These are phyloP conservation scores for Macaria liturata DNA, from an alignment of 2,888 invertebrate genomes.

Conservation along the genomic window DNA sequence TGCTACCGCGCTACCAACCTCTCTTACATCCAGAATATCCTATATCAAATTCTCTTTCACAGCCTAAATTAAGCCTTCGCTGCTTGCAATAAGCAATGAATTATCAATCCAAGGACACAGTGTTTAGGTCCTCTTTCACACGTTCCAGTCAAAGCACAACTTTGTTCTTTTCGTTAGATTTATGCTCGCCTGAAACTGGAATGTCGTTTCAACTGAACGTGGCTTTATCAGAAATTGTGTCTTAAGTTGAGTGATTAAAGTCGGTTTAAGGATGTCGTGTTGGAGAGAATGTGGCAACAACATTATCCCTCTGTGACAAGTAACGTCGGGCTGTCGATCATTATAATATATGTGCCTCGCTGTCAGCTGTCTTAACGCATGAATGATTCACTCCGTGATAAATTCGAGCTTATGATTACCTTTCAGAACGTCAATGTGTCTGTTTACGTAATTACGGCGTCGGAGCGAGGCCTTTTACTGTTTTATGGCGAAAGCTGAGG, in stretches of 20 bases:
- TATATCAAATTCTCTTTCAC: conserved; percentile 40
- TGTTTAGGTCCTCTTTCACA: conserved; percentile 57
- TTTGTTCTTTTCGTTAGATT: conserved; percentile 78
- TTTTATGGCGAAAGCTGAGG: conserved; percentile 60
- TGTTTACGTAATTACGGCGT: conserved; percentile 78
- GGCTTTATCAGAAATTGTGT: conserved; percentile 33
- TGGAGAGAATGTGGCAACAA: conserved; percentile 67
- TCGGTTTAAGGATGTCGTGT: conserved; percentile 34
- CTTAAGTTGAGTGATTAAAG: conserved; percentile 32
- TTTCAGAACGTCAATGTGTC: conserved; percentile 81
- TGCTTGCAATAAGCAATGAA: conserved; percentile 41
- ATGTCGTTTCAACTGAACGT: conserved; percentile 45
- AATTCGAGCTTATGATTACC: conserved; percentile 83
- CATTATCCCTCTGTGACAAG: conserved; percentile 81
- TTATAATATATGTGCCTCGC: conserved; percentile 81
- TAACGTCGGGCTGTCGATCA: conserved; percentile 81
- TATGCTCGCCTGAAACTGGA: conserved; percentile 52
- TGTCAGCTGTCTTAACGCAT: conserved; percentile 81
- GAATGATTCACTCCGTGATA: conserved; percentile 83
- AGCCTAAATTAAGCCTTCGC: conserved; percentile 41
- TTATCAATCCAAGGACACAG: conserved; percentile 48
- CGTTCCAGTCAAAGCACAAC: conserved; percentile 53
- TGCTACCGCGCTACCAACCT: conserved; percentile 74
- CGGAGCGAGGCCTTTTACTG: conserved; percentile 67
- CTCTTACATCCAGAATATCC: conserved; percentile 47